Base-by-base conservation (phyloP, 2,888 invertebrate genomes). In the Ormyrus pomaceus region DNA sequence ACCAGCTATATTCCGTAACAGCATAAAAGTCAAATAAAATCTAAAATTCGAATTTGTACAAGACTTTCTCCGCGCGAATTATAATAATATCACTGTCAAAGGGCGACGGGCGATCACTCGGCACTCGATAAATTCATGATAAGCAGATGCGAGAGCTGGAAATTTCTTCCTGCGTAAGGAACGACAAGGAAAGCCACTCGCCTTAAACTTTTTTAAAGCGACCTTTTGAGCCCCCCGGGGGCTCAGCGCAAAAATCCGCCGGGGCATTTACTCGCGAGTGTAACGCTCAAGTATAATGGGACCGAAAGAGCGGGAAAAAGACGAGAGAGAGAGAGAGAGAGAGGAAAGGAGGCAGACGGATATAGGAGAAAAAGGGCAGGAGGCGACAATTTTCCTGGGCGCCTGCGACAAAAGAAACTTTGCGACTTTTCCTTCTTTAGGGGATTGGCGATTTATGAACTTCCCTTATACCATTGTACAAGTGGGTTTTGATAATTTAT, bases 101-200 rank as follows among this genome's bases (percentile, higher is more conserved):
- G 34, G 34, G 34, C 34, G 34, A 34, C 34, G 34, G 4, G 34
- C 34, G 34, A 48, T 55, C 58, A 8, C 13, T 13, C 34, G 13
- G 48, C 6, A 0, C 45, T 55, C 58, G 55, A 62, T 64, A 72
- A 55, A 62, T 72, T 72, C 61, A n/a, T 45, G 70, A 48, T 58
- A 70, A 58, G 58, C n/a, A 70, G 46, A 53, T 34, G 53, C 51
- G 51, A 19, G 34, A 34, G 34, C 66, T 50, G 13, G 58, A 72
- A 48, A 56, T 46, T 56, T 77, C 64, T 34, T 51, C 51, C 13
- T 50, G 53, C 10, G 59, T 59, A 59, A 11, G 64, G 9, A 71
- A 68, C 69, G 79, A 82, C 77, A 82, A 66, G 71, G 77, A 77
- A 80, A 80, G 62, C 80, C 70, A 82, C 77, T 82, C 76, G 79